These are phyloP conservation scores for Ophiodon elongatus DNA, from an alignment of 2,113 vertebrate species.

Conservation along the genomic window DNA sequence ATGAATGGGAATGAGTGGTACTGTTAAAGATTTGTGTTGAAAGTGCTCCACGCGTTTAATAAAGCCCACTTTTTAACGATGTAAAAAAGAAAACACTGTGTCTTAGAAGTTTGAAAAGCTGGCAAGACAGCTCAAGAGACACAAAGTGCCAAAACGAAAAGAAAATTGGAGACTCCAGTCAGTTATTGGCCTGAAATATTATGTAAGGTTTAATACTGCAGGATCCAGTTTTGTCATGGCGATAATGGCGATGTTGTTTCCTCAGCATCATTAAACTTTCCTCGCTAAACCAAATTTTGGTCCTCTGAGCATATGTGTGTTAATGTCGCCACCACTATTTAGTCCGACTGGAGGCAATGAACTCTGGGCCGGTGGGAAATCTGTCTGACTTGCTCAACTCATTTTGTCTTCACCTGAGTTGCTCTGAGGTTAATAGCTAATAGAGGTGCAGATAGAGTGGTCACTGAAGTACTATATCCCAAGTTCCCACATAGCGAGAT, in stretches of 20 bases:
- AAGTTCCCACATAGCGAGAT: slow-evolving; percentile 7
- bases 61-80: slow-evolving; percentile 3
- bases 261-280: slow-evolving; percentile 44
- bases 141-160: background rate
- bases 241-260: slow-evolving; percentile 34
- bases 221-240: slow-evolving; percentile 12
- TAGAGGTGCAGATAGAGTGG: slow-evolving; percentile 48
- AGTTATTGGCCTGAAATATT: slow-evolving; percentile 28
- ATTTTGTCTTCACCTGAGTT: slow-evolving; percentile 66
- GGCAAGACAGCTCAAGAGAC: slow-evolving; percentile 20
- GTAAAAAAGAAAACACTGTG: background rate
- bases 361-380: slow-evolving; percentile 69
- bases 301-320: slow-evolving; percentile 44
- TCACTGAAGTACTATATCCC: slow-evolving; percentile 42
- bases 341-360: slow-evolving; percentile 52
- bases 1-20: slow-evolving; percentile 20
- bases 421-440: slow-evolving; percentile 71
- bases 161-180: slow-evolving; percentile 22
- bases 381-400: slow-evolving; percentile 57
- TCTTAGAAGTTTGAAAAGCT: slow-evolving; percentile 15
- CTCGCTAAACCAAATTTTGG: slow-evolving; percentile 40
- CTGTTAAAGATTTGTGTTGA: slow-evolving; percentile 15
- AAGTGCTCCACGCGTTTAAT: slow-evolving; percentile 22
- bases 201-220: slow-evolving; percentile 14
- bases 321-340: slow-evolving; percentile 33